Base-by-base conservation (phyloP, 2,797 vertebrate species). In the Percopsis omiscomaycus region DNA sequence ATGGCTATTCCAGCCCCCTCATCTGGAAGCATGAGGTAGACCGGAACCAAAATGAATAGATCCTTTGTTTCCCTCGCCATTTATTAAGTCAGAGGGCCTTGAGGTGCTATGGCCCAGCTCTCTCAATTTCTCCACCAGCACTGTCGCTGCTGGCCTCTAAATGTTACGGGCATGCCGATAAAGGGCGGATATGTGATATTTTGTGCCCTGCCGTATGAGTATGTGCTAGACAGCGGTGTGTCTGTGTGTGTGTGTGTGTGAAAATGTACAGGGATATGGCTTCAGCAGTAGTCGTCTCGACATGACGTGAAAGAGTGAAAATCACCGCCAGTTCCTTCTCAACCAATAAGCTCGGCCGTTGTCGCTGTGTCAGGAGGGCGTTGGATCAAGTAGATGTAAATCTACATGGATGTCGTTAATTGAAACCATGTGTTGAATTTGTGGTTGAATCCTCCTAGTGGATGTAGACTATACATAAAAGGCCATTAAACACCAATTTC, bases 1-100 rank as follows among this genome's bases (percentile, higher is more conserved):
- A 90, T 89, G 75, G 74, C 77, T 87, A 81, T 82, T 86, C 84
- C 88, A 88, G 84, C 62, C 79, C 58, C 68, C 82, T 88, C 81
- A 72, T 84, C 85, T 84, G 91, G 86, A 83, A 79, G 75, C 75
- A 72, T 80, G 76, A 83, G 83, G 86, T 68, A 61, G 75, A 73
- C 81, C 64, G 69, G 9, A 85, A 73, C 44, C 67, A 69, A 87
- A 84, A 84, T 89, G 84, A 87, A 90, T 89, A 74, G 89, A 83
- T 78, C 78, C 82, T 89, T 88, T 82, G 75, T 87, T 82, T 84
- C 30, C 46, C 77, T 80, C 8, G 48, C 85, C 68, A 66, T 88
- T 89, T 90, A 89, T 88, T 84, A 86, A 88, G 75, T 88, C 75
- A 64, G 50, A 30, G 78, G 73, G 78, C 80, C 81, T 66, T 6